Evolutionary conservation across 2,113 vertebrate genomes (phyloP).

Genomic region (Acinonyx jubatus): DNA sequence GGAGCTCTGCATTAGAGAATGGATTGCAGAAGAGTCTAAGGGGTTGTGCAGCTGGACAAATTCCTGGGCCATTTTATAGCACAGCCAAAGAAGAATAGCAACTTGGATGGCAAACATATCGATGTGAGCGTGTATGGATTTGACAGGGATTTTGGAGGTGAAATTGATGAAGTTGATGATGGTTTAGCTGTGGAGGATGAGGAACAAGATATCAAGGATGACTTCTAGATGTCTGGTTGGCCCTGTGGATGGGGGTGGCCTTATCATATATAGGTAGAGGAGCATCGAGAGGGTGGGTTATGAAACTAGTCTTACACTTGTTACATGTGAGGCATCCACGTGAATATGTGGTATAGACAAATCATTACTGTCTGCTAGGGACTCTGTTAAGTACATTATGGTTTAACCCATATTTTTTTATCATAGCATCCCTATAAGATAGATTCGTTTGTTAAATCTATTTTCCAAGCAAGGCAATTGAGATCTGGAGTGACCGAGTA

Average conservation of each 20-base stretch:
- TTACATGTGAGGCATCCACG: neutral
- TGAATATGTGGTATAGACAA: neutral
- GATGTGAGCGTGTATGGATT: neutral
- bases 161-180: neutral
- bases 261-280: neutral
- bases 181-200: neutral
- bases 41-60: neutral
- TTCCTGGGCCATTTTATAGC: neutral
- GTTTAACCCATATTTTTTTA: neutral
- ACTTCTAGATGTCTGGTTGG: neutral
- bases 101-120: neutral
- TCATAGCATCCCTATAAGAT: neutral
- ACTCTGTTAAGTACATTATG: neutral
- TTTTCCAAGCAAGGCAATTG: neutral
- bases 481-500: neutral
- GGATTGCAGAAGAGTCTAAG: neutral
- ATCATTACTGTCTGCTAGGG: neutral
- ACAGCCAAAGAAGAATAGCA: neutral
- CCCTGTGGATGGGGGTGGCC: neutral
- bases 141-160: neutral
- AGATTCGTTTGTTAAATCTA: neutral
- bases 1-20: neutral
- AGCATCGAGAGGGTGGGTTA: neutral
- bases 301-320: neutral
- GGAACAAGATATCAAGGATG: neutral